A percentile compares a stretch with the other conserved stretches of the same genome.
Conservation (phyloP, 1,140 invertebrate genomes). For the Drosophila willistoni region DNA sequence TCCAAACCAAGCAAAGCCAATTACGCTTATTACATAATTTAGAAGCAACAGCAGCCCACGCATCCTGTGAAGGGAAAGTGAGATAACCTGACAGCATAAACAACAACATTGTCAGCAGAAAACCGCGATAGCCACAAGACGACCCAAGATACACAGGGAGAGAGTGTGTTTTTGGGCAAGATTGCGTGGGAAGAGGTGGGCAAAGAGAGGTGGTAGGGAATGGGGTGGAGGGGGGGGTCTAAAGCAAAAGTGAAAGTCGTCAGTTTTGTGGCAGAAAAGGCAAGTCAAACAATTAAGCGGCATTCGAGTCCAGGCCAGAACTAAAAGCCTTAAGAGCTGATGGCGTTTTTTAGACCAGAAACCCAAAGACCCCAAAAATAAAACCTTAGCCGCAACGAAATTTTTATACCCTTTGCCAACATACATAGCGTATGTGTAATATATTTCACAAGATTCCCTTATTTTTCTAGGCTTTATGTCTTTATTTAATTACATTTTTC, state of each 20-base stretch:
- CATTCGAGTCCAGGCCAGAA: not conserved
- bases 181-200: not conserved
- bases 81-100: conserved; percentile 59
- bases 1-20: conserved; percentile 52
- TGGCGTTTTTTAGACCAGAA: conserved; percentile 35
- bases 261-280: conserved; percentile 27
- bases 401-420: too few relatives aligned
- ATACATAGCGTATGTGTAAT: too few relatives aligned
- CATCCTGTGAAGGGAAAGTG: conserved; percentile 29
- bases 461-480: too few relatives aligned
- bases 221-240: not conserved
- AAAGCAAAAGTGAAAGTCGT: conserved; percentile 7
- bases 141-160: conserved; percentile 9
- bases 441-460: too few relatives aligned
- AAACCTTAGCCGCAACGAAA: too few relatives aligned
- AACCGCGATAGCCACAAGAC: conserved; percentile 41
- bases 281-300: conserved; percentile 67
- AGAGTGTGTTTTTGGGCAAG: not conserved
- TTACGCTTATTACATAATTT: conserved; percentile 79
- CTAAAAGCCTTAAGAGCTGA: conserved; percentile 66
- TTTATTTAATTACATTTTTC: too few relatives aligned
- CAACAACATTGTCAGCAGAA: conserved; percentile 41
- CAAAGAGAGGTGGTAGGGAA: too few relatives aligned
- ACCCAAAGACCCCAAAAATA: not conserved
- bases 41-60: conserved; percentile 51